Base-by-base conservation (phyloP, 2,113 vertebrate genomes). In the Scomber scombrus region DNA sequence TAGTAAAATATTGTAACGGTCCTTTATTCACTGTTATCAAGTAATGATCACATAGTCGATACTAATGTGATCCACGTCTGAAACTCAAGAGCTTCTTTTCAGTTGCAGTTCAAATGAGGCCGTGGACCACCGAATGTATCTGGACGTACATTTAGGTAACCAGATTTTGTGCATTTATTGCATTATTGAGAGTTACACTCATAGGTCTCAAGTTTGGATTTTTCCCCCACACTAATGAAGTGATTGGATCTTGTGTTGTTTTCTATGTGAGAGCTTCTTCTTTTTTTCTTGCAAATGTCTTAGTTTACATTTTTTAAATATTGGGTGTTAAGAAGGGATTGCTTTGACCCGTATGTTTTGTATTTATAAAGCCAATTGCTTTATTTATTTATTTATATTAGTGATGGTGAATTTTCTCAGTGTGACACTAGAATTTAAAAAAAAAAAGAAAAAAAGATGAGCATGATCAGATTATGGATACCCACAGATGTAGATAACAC, bases 391-490 rank as follows among this genome's bases (percentile, higher is more conserved):
- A 91, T 93, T 94, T 93, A 88, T 89, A 81, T 88, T 88, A 92
- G 85, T 93, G 82, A 86, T 92, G 63, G 88, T 93, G 89, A 87
- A 67, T 85, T 91, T 92, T 89, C 88, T 93, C 68, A 72, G 55
- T 91, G 90, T 93, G 90, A 88, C 75, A 82, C 63, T 89, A 88
- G 87, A 91, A 82, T 81, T 78, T n/a, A n/a, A n/a, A n/a, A n/a
- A n/a, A 56, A 26, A 78, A 76, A 85, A 75, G 71, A 66, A 85
- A 81, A 89, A 86, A 88, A 91, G 78, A 92, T 77, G 57, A 87
- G 92, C 92, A 93, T 94, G 93, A 92, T 85, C 80, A 85, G 90
- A 90, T 88, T 64, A 91, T 82, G 84, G 90, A 90, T 80, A 91
- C 79, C 84, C 80, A 85, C 84, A 49, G 71, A 88, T 93, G 93